Conservation (phyloP, 2,113 vertebrate genomes). For the Thalassoma bifasciatum region DNA sequence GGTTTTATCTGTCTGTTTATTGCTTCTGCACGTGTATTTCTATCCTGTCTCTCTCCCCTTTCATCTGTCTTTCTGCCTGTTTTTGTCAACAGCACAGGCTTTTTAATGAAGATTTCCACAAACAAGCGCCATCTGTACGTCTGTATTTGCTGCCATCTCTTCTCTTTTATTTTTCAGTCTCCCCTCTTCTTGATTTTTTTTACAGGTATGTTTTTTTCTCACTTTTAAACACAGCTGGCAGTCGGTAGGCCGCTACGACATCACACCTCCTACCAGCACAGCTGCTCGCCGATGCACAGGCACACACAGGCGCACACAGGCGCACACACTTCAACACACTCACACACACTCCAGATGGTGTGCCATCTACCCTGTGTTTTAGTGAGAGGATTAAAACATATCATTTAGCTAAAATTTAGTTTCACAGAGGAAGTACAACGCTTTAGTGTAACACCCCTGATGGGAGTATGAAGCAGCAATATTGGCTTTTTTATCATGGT, state of each 20-base stretch:
- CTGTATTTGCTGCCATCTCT: conserved; percentile 22
- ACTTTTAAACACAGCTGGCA: conserved; percentile 68
- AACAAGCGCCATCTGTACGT: conserved; percentile 62
- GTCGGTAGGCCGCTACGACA: conserved; percentile 58
- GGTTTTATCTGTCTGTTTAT: conserved; percentile 51
- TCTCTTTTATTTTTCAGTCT: neutral
- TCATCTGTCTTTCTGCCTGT: neutral
- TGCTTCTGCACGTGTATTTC: conserved; percentile 28
- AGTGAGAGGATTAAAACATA: conserved; percentile 64
- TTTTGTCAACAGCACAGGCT: conserved; percentile 26
- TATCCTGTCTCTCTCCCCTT: neutral
- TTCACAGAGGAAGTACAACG: conserved; percentile 42
- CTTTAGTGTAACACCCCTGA: conserved; percentile 22
- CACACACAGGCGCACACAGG: conserved; percentile 20
- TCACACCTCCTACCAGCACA: conserved; percentile 69
- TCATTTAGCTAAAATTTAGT: conserved; percentile 64
- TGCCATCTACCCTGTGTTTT: conserved; percentile 43
- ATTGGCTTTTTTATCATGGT: conserved; percentile 13
- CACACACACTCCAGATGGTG: conserved; percentile 61
- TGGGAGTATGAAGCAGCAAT: conserved; percentile 31
- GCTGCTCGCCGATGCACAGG: conserved; percentile 46
- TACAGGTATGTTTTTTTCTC: conserved; percentile 56
- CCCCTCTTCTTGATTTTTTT: neutral
- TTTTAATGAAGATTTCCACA: conserved; percentile 51
- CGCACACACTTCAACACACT: too few relatives aligned